Percentiles rank a stretch among this genome's conserved stretches.
These are phyloP conservation scores for Sepiola atlantica DNA, from an alignment of 2,888 invertebrate species.

Conservation along the genomic window DNA sequence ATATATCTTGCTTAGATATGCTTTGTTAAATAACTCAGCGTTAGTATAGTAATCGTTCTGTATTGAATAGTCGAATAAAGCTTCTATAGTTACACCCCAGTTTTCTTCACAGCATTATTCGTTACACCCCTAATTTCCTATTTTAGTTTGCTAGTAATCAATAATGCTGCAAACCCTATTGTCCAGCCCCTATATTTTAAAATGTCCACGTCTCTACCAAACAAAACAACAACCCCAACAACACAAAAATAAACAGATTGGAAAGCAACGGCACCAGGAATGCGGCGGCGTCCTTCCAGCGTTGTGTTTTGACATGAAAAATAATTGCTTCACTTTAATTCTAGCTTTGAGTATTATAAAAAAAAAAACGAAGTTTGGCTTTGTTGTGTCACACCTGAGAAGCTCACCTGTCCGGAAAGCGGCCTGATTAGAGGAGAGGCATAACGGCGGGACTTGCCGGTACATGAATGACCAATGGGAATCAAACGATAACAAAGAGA, in stretches of 20 bases:
- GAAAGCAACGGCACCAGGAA: neutral
- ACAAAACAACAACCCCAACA: neutral
- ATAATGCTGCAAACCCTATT: neutral
- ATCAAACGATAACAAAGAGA: neutral
- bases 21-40: too few species aligned
- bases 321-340: conserved; percentile 35
- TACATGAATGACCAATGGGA: neutral
- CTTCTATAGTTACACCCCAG: too few species aligned
- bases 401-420: conserved; percentile 19
- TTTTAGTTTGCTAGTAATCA: neutral
- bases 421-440: neutral
- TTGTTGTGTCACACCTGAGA: conserved; percentile 11
- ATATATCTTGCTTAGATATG: too few species aligned
- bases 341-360: conserved; percentile 18
- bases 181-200: neutral
- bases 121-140: too few species aligned
- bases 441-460: conserved; percentile 14
- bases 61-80: too few species aligned
- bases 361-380: neutral
- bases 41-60: too few species aligned
- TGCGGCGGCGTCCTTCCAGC: neutral
- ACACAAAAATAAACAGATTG: neutral
- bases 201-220: neutral
- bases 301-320: conserved; percentile 45
- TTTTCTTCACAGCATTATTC: too few species aligned